A percentile compares a stretch with the other conserved stretches of the same genome.
These are phyloP conservation scores for Crepidodera aurea DNA, from an alignment of 2,888 invertebrate species.

Conservation along the genomic window DNA sequence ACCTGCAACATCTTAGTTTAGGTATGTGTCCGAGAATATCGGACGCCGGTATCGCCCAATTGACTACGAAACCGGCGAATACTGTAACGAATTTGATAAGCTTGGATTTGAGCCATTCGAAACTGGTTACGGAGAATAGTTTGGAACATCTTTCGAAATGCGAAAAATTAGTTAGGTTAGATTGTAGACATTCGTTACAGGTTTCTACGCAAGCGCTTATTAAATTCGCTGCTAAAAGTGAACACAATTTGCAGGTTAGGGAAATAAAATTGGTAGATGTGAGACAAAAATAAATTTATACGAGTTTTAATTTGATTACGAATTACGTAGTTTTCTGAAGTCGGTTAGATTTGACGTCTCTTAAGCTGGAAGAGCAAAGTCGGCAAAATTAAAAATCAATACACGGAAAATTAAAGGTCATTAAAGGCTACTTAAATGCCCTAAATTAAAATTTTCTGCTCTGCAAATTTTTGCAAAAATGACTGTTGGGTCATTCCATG, in stretches of 20 bases:
- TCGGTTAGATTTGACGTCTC: neutral
- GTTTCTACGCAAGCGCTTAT: conserved; percentile 84
- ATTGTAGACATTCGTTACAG: conserved; percentile 81
- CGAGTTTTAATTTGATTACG: neutral
- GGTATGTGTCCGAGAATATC: conserved; percentile 88
- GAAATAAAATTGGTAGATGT: conserved; percentile 79
- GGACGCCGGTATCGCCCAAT: conserved; percentile 89
- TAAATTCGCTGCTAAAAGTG: conserved; percentile 83
- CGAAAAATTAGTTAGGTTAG: conserved; percentile 75
- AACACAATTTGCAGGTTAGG: conserved; percentile 80
- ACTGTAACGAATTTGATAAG: conserved; percentile 74
- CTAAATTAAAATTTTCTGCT: too few relatives aligned
- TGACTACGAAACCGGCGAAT: conserved; percentile 77
- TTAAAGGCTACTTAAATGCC: too few relatives aligned
- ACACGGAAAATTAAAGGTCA: too few relatives aligned
- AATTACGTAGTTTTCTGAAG: neutral
- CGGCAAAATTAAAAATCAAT: too few relatives aligned
- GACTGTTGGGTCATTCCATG: too few relatives aligned
- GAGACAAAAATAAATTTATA: conserved; percentile 40
- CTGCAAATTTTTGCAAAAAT: too few relatives aligned
- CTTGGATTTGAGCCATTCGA: conserved; percentile 83
- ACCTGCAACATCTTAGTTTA: conserved; percentile 79
- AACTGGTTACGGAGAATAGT: conserved; percentile 81
- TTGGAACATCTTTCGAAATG: conserved; percentile 83
- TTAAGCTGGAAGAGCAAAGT: too few relatives aligned